Conservation (phyloP, 2,888 invertebrate species). For the Papilio protenor region DNA sequence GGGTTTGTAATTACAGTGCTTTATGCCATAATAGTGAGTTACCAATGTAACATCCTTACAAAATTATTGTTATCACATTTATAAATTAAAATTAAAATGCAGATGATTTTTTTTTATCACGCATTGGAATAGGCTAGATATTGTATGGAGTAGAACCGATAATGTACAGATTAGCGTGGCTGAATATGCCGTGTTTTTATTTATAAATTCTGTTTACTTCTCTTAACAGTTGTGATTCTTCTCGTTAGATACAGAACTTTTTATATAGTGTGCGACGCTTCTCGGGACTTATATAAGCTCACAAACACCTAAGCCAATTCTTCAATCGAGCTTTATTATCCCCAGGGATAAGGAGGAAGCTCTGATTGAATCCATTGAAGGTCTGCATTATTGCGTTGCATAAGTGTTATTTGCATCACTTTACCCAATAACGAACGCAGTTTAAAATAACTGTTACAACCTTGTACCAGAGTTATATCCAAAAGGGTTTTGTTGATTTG, state of each 20-base stretch:
- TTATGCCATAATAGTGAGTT: no score
- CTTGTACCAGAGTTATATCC: background rate
- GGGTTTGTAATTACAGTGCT: slow-evolving; percentile 2
- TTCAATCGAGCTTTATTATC: background rate
- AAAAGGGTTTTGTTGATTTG: background rate
- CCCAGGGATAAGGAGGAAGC: background rate
- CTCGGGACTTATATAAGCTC: background rate
- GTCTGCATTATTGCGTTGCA: background rate
- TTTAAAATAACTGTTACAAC: background rate
- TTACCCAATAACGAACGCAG: background rate
- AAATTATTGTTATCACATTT: no score
- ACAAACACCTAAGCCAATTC: background rate
- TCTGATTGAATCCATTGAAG: background rate
- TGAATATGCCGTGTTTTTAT: background rate
- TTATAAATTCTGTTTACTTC: background rate
- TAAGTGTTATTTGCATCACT: background rate
- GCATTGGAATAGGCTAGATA: no score
- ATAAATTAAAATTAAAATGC: no score
- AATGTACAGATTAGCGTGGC: no score
- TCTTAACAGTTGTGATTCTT: background rate
- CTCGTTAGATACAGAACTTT: background rate
- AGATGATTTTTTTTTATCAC: no score
- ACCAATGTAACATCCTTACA: background rate
- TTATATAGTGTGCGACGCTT: background rate
- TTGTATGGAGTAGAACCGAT: no score